Percentiles rank a stretch among this genome's conserved stretches.
phyloP scores from a whole-genome alignment of 1,140 invertebrate genomes.

The Spodoptera litura region DNA sequence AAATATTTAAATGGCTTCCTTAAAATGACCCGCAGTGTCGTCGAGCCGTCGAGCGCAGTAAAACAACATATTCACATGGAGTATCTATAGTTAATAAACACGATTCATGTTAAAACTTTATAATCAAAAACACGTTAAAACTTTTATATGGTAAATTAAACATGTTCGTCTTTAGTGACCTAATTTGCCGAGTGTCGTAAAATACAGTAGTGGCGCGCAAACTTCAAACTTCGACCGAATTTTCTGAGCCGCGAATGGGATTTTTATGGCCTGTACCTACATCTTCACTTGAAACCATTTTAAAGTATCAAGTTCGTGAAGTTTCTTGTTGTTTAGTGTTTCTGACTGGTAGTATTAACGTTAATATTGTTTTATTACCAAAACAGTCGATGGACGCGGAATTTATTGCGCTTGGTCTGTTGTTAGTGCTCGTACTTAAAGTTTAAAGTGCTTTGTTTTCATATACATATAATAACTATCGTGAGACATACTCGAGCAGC shows the following conservation, averaged over 20 bases:
- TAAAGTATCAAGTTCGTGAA: slow-evolving; percentile 11
- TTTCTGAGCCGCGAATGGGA: slow-evolving; percentile 36
- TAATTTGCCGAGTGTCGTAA: slow-evolving; percentile 65
- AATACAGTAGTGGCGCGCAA: slow-evolving; percentile 46
- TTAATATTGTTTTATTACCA: not conserved
- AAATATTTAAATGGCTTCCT: slow-evolving; percentile 28
- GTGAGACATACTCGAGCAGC: too few relatives aligned
- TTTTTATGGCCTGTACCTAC: slow-evolving; percentile 49
- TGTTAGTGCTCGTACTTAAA: too few relatives aligned
- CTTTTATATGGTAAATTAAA: slow-evolving; percentile 42
- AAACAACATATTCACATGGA: not conserved
- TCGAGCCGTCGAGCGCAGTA: not conserved
- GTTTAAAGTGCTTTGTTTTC: too few relatives aligned
- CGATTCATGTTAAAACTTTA: slow-evolving; percentile 30
- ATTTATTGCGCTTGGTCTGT: too few relatives aligned
- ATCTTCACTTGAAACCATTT: slow-evolving; percentile 43
- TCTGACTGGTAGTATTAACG: not conserved
- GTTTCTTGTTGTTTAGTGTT: slow-evolving; percentile 11
- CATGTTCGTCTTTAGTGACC: slow-evolving; percentile 45
- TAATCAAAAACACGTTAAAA: slow-evolving; percentile 37
- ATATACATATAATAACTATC: too few relatives aligned
- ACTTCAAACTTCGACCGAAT: slow-evolving; percentile 44
- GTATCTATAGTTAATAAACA: slow-evolving; percentile 23
- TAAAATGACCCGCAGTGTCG: slow-evolving; percentile 16
- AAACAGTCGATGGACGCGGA: not conserved